Evolutionary conservation across 2,888 invertebrate species (phyloP).

Genomic region (Anthophora plumipes): DNA sequence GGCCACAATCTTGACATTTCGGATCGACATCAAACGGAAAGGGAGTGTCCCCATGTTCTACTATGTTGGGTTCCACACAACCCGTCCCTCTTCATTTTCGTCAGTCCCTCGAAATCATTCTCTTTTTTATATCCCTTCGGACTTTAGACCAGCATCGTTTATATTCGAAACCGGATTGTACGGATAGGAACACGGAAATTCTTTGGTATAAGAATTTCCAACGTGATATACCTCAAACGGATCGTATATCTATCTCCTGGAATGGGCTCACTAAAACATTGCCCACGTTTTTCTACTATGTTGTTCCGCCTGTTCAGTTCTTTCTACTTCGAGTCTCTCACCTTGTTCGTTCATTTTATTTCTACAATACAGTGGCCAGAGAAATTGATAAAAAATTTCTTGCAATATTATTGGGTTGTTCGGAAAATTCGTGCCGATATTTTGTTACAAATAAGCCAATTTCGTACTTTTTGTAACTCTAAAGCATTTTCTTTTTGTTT

Average conservation of each 20-base stretch:
- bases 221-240: constrained; percentile 14
- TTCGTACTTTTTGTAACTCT: too few species aligned
- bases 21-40: background rate
- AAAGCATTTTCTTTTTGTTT: too few species aligned
- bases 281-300: constrained; percentile 22
- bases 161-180: constrained; percentile 60
- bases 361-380: too few species aligned
- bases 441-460: too few species aligned
- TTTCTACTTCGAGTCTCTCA: background rate
- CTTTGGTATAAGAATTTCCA: constrained; percentile 55
- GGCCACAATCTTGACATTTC: constrained; percentile 7
- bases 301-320: background rate
- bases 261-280: constrained; percentile 33
- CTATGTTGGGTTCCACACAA: constrained; percentile 36
- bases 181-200: constrained; percentile 59
- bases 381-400: too few species aligned
- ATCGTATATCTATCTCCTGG: constrained; percentile 52
- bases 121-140: background rate
- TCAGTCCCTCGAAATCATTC: constrained; percentile 17
- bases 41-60: constrained; percentile 19
- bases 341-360: background rate
- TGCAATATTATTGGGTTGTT: too few species aligned
- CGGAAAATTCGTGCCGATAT: too few species aligned
- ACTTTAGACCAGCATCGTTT: constrained; percentile 22
- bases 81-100: constrained; percentile 38